Base-by-base conservation (phyloP, 2,797 vertebrate genomes). In the Sparus aurata region DNA sequence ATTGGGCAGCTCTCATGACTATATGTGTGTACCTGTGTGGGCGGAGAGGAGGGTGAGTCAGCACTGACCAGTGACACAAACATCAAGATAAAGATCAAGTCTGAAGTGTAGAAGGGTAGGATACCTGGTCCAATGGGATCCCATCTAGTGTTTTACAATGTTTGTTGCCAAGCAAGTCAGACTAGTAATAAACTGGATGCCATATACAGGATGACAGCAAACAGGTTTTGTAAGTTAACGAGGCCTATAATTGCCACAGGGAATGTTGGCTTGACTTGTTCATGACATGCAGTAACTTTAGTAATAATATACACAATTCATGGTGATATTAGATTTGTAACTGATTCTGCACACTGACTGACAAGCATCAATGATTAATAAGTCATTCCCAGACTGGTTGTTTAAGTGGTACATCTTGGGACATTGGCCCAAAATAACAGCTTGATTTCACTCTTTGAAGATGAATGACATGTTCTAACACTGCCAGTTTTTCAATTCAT, bases 11-110 rank as follows among this genome's bases (percentile, higher is more conserved):
- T 50, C 34, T 59, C 17, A 47, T 25, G 20, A 16, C 65, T 66
- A 52, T 58, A 17, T 38, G 6, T n/a, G 50, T 74, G 27, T 12
- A 45, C 23, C 17, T 47, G n/a, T 53, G 12, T 13, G 41, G 20
- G 53, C 63, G 52, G 47, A 55, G 27, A 80, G 55, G 17, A 17
- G 25, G 43, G 13, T 54, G 23, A 27, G 30, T 74, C 54, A 71
- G 47, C 55, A 49, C 46, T 49, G 13, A 12, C 43, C 54, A 20
- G 2, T 25, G 13, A 4, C 58, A 25, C 69, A 46, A 17, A n/a
- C 30, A 52, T 54, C 7, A n/a, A 77, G 58, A 78, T 86, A 17
- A 55, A 80, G 72, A 59, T 58, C 10, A 82, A 50, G 53, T 47
- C n/a, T n/a, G n/a, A n/a, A n/a, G n/a, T n/a, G n/a, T n/a, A n/a